Evolutionary conservation across 2,797 vertebrate genomes (phyloP).

Genomic region (Eulemur mongoz): DNA sequence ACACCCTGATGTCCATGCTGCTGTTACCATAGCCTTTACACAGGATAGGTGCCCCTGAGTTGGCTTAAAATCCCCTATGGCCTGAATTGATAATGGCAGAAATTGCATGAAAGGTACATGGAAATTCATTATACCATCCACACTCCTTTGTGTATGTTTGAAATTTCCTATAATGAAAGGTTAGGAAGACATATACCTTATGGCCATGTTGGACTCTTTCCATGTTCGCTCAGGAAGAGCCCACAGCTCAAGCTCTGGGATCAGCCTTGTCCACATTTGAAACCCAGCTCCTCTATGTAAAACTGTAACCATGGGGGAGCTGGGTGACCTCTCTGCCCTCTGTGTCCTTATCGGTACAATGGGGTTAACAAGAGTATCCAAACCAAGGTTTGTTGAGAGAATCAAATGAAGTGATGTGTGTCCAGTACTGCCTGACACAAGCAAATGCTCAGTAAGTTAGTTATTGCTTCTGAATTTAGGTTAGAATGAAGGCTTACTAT

Average conservation of each 20-base stretch:
- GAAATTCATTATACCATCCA: neutral
- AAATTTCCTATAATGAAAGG: neutral
- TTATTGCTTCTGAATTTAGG: neutral
- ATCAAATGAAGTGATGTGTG: neutral
- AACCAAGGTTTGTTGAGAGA: neutral
- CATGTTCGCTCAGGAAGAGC: neutral
- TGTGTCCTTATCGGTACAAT: neutral
- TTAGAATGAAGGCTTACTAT: neutral
- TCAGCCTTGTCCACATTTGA: neutral
- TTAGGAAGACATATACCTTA: neutral
- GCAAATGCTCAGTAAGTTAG: neutral
- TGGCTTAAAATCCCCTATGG: neutral
- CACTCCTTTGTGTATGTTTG: neutral
- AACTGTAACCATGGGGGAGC: neutral
- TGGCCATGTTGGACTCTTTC: neutral
- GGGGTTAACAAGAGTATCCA: neutral
- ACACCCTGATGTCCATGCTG: neutral
- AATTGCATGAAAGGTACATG: neutral
- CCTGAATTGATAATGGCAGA: neutral
- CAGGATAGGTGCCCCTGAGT: neutral
- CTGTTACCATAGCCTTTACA: neutral
- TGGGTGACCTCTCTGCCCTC: neutral
- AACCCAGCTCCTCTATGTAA: too few species aligned
- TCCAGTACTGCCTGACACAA: neutral
- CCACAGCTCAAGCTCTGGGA: neutral